Percentiles rank a stretch among this genome's conserved stretches.
phyloP scores from a whole-genome alignment of 2,888 invertebrate genomes.

The Micropterix aruncella region DNA sequence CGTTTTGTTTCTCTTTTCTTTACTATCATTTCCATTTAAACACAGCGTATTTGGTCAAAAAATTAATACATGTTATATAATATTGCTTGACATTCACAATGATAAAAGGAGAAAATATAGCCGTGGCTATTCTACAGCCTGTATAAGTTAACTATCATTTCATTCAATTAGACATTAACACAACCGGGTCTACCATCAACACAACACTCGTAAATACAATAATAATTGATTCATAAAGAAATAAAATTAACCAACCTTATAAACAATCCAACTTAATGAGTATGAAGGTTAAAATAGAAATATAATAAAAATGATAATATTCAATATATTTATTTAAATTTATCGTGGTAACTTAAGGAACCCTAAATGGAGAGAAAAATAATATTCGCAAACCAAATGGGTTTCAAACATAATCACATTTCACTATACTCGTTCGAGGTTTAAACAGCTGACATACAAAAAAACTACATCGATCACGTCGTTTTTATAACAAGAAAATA shows the following conservation, averaged over 20 bases:
- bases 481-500: not conserved
- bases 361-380: conserved; percentile 4
- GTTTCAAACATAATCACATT: conserved; percentile 2
- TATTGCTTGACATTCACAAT: too few species aligned
- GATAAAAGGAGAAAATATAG: too few species aligned
- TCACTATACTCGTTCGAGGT: conserved; percentile 1
- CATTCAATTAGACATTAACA: not conserved
- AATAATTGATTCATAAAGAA: not conserved
- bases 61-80: too few species aligned
- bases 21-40: too few species aligned
- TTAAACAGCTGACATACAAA: not conserved
- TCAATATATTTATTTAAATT: not conserved
- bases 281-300: not conserved
- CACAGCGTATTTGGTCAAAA: too few species aligned
- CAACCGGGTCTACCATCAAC: not conserved
- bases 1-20: too few species aligned
- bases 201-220: not conserved
- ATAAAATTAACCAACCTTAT: not conserved
- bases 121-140: too few species aligned
- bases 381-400: conserved; percentile 1
- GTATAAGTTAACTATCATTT: too few species aligned
- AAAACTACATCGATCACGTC: not conserved
- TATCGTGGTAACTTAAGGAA: conserved; percentile 5
- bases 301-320: not conserved
- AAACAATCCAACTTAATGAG: not conserved